Evolutionary conservation across 2,113 vertebrate genomes (phyloP).

Genomic region (Microtus richardsoni): DNA sequence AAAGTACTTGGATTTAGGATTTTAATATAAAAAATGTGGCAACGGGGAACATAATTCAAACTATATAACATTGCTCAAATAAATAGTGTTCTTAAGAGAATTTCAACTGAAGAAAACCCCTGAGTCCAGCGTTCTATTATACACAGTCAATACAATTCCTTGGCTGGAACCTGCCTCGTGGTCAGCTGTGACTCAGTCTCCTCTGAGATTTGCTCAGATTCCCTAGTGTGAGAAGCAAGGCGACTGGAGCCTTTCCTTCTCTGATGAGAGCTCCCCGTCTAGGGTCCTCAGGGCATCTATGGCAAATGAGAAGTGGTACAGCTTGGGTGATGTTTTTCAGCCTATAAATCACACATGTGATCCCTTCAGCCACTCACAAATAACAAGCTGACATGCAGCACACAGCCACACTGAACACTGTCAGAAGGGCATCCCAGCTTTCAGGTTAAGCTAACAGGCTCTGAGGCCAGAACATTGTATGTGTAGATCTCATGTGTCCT

Average conservation of each 20-base stretch:
- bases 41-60: not conserved
- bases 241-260: not conserved
- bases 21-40: slow-evolving; percentile 1
- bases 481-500: not conserved
- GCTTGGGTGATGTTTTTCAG: not conserved
- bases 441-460: not conserved
- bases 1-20: not conserved
- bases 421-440: not conserved
- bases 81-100: not conserved
- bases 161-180: not conserved
- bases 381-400: not conserved
- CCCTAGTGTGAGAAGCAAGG: not conserved
- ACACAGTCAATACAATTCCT: not conserved
- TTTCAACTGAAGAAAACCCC: not conserved
- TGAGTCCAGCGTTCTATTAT: not conserved
- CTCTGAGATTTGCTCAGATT: not conserved
- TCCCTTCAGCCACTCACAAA: not conserved
- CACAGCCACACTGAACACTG: not conserved
- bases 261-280: not conserved
- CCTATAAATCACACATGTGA: not conserved
- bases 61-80: not conserved
- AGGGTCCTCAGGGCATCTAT: not conserved
- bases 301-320: not conserved
- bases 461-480: not conserved
- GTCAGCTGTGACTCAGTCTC: not conserved